phyloP scores from a whole-genome alignment of 2,888 invertebrate species.

The Parnassius apollo region DNA sequence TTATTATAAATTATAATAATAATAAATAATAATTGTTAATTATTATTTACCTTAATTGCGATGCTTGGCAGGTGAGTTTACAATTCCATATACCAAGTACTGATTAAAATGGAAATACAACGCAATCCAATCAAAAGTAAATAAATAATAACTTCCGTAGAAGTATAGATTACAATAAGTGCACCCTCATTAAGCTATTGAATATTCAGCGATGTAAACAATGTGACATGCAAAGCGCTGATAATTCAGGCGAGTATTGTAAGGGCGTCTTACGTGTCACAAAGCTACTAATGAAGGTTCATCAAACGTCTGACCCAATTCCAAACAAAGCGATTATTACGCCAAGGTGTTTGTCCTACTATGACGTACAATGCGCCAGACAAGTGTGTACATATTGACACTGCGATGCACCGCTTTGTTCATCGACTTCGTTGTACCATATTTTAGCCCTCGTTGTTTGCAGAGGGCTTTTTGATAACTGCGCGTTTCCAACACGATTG shows the following conservation, averaged over 20 bases:
- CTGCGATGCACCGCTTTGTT: slow-evolving; percentile 42
- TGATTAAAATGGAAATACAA: too few relatives aligned
- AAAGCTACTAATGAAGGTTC: slow-evolving; percentile 13
- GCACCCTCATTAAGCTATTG: background rate
- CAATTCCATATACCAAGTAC: too few relatives aligned
- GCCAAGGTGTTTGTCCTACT: slow-evolving; percentile 14
- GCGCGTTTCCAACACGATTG: slow-evolving; percentile 52
- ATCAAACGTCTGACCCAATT: slow-evolving; percentile 12
- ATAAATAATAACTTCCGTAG: background rate
- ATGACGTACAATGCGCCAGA: slow-evolving; percentile 37
- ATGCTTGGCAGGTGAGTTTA: too few relatives aligned
- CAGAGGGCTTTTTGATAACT: slow-evolving; percentile 60
- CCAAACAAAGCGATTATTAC: slow-evolving; percentile 17
- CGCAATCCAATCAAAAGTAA: background rate
- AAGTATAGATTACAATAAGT: background rate
- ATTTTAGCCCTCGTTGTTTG: slow-evolving; percentile 50
- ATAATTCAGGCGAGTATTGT: slow-evolving; percentile 4
- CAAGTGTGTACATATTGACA: slow-evolving; percentile 62
- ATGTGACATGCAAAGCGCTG: background rate
- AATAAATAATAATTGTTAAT: too few relatives aligned
- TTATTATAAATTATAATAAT: too few relatives aligned
- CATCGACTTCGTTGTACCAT: slow-evolving; percentile 42
- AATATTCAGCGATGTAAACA: slow-evolving; percentile 5
- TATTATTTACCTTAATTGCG: too few relatives aligned
- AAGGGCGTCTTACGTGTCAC: slow-evolving; percentile 14